Conservation (phyloP, 1,140 invertebrate genomes). For the Anadara kagoshimensis region DNA sequence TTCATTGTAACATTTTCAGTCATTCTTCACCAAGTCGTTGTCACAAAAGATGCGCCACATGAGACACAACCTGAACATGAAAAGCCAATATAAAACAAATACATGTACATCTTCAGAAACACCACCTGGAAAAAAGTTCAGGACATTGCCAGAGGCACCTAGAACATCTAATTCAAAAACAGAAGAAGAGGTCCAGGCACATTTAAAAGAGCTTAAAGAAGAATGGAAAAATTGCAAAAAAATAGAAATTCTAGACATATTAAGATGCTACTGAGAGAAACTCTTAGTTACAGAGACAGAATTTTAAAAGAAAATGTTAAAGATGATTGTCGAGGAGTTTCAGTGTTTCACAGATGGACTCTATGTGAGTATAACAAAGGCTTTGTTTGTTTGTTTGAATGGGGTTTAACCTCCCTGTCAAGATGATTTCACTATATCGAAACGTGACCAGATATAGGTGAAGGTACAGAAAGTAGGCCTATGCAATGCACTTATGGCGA, state of each 20-base stretch:
- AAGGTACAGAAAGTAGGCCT: no score
- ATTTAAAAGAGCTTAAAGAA: background rate
- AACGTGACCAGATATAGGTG: no score
- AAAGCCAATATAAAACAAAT: background rate
- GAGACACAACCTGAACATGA: constrained; percentile 1
- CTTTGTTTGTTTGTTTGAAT: no score
- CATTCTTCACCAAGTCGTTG: constrained; percentile 4
- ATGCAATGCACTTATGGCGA: no score
- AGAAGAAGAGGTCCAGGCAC: constrained; percentile 2
- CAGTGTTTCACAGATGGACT: background rate
- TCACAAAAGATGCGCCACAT: constrained; percentile 5
- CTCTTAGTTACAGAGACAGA: background rate
- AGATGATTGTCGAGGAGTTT: background rate
- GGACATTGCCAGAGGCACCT: background rate
- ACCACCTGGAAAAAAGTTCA: no score
- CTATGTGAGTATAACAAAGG: constrained; percentile 3
- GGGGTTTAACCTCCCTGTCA: no score
- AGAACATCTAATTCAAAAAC: background rate
- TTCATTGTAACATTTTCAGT: background rate
- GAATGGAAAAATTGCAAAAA: constrained; percentile 8
- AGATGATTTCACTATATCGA: no score
- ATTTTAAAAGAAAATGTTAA: background rate
- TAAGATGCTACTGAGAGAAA: constrained; percentile 7
- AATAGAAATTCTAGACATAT: constrained; percentile 8
- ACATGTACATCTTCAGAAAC: no score